phyloP scores from a whole-genome alignment of 1,140 invertebrate species.

The Andricus grossulariae region DNA sequence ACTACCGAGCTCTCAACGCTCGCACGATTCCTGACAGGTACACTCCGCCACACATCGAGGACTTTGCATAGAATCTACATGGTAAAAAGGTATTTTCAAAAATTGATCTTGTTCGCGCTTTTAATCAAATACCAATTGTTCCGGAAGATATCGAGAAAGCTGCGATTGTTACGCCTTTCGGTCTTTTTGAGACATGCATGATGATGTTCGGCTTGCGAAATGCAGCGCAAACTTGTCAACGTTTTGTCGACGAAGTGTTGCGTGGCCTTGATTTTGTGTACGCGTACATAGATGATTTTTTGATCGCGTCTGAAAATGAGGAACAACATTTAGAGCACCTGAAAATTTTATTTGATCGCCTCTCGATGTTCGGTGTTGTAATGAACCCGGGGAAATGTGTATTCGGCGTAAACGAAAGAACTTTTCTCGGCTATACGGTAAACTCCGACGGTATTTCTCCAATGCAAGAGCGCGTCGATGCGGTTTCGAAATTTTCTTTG shows the following conservation, averaged over 20 bases:
- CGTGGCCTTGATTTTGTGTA: neutral
- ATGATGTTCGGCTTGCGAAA: constrained; percentile 51
- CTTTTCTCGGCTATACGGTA: constrained; percentile 44
- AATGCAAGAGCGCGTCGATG: constrained; percentile 31
- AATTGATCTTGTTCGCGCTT: constrained; percentile 69
- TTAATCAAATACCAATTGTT: neutral
- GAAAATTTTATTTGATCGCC: constrained; percentile 1
- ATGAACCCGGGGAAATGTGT: constrained; percentile 50
- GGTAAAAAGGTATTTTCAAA: too few relatives aligned
- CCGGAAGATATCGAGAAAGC: neutral
- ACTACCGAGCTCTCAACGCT: too few relatives aligned
- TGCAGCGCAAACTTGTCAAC: constrained; percentile 46
- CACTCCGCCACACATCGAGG: constrained; percentile 53
- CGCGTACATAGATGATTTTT: neutral
- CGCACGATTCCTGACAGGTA: too few relatives aligned
- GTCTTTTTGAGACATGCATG: constrained; percentile 33
- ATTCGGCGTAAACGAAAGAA: constrained; percentile 42
- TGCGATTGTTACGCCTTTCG: constrained; percentile 38
- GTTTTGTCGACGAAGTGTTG: constrained; percentile 39
- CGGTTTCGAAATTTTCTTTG: constrained; percentile 33
- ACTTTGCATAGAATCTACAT: constrained; percentile 53
- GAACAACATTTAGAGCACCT: constrained; percentile 36
- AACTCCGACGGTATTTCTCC: constrained; percentile 36
- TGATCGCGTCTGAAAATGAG: constrained; percentile 25
- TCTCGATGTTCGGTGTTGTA: constrained; percentile 4